Evolutionary conservation across 2,797 vertebrate genomes (phyloP), one percentile per base, ranked within the genome.

Genomic region (Fistularia tabacaria): DNA sequence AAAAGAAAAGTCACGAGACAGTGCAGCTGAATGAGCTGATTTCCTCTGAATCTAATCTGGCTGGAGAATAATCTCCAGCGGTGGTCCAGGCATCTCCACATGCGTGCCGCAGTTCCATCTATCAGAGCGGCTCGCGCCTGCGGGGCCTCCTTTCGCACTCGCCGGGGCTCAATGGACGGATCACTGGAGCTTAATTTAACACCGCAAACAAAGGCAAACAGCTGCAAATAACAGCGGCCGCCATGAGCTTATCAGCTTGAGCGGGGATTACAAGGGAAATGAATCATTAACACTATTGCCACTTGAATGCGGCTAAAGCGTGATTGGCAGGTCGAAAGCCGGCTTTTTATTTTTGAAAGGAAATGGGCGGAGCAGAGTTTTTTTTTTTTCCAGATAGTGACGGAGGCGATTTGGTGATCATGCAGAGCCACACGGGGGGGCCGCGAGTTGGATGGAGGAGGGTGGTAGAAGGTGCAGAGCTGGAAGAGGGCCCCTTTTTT

Each of bases 241-340:
- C 85, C 81, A 80, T 73, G 71, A 81, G 85, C 81, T 89, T 89
- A 90, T 90, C 84, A 85, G 85, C 64, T 82, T 78, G 73, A 85
- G 80, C 74, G 9, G 73, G 82, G 88, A 90, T 89, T 88, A 91
- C 86, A 90, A 81, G 80, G 85, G 85, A 88, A 89, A 87, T 86
- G 62, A 88, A 89, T 89, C 87, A 88, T 90, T 88, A 88, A 86
- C 82, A 84, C 85, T 77, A 79, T 83, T 87, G 87, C 81, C 85
- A 85, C 88, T 87, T 80, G 69, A 87, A 88, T 85, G 78, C 69
- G 25, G 78, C 82, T 72, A 84, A 88, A 88, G 81, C 78, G 62
- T 88, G 88, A 90, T 79, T 89, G 89, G 73, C 89, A 86, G 86
- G 60, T 76, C 73, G 79, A 83, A 76, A 78, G 82, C 80, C 51